A percentile compares a stretch with the other conserved stretches of the same genome.
Evolutionary conservation across 2,113 vertebrate genomes (phyloP).

Genomic region (Antigone vipio): DNA sequence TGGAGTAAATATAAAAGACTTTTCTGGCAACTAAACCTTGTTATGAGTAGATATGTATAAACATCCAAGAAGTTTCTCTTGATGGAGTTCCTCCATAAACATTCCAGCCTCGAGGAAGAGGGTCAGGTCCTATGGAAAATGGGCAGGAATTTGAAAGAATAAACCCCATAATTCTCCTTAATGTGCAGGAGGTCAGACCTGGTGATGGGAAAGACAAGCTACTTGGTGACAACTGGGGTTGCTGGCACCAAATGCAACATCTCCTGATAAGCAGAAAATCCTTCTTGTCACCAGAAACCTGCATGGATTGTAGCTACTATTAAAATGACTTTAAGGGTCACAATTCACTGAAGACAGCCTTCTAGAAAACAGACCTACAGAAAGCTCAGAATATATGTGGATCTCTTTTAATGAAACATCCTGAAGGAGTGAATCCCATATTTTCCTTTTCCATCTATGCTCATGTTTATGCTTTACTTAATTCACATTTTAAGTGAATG

Average conservation of each 20-base stretch:
- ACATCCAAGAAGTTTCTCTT: not conserved
- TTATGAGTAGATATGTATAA: conserved; percentile 1
- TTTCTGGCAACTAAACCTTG: not conserved
- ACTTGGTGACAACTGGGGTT: not conserved
- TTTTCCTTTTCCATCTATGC: not conserved
- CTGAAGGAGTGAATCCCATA: not conserved
- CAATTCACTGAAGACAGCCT: not conserved
- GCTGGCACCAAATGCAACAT: not conserved
- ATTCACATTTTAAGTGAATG: not conserved
- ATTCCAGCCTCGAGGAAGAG: not conserved
- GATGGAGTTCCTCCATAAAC: not conserved
- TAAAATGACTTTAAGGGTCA: not conserved
- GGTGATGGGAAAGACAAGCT: not conserved
- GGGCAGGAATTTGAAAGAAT: not conserved
- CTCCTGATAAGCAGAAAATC: not conserved
- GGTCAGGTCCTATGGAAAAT: conserved; percentile 5
- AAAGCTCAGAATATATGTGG: not conserved
- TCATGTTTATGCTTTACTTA: not conserved
- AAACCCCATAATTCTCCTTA: not conserved
- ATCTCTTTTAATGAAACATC: not conserved
- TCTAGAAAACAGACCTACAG: not conserved
- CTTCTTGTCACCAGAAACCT: not conserved
- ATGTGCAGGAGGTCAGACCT: not conserved
- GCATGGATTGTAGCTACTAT: not conserved
- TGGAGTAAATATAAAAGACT: conserved; percentile 5